Evolutionary conservation across 2,797 vertebrate species (phyloP).

Genomic region (Somateria mollissima): DNA sequence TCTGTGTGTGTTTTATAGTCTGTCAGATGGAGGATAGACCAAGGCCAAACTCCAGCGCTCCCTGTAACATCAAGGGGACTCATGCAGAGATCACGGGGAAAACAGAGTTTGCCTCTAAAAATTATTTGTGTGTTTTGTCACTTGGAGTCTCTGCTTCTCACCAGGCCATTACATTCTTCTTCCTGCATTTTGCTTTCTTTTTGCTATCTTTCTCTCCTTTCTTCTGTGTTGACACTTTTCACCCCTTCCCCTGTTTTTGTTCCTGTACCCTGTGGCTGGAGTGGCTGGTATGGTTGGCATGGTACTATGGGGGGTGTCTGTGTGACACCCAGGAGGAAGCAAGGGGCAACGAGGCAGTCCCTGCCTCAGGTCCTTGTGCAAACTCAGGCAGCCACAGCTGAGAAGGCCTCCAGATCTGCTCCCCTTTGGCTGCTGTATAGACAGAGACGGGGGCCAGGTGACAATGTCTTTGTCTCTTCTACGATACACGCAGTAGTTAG

Average conservation of each 20-base stretch:
- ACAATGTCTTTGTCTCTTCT: neutral
- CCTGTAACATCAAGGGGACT: neutral
- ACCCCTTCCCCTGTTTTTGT: neutral
- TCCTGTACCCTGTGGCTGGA: neutral
- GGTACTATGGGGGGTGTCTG: neutral
- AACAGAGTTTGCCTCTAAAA: neutral
- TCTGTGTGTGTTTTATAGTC: slow-evolving; percentile 8
- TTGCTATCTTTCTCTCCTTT: neutral
- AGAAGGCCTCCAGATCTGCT: neutral
- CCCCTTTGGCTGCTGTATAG: neutral
- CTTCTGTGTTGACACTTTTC: neutral
- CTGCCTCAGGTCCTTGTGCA: neutral
- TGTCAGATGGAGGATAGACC: neutral
- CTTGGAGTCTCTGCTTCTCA: neutral
- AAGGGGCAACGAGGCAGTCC: neutral
- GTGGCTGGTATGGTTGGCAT: neutral
- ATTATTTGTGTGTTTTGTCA: neutral
- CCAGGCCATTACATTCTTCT: neutral
- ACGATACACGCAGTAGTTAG: neutral
- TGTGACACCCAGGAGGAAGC: neutral
- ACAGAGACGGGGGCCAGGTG: neutral
- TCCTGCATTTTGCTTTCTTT: neutral
- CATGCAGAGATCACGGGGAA: neutral
- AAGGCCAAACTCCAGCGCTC: neutral
- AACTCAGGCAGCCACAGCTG: neutral